These are phyloP conservation scores for Cephus pygmeus DNA, from an alignment of 2,888 invertebrate genomes.

Conservation along the genomic window DNA sequence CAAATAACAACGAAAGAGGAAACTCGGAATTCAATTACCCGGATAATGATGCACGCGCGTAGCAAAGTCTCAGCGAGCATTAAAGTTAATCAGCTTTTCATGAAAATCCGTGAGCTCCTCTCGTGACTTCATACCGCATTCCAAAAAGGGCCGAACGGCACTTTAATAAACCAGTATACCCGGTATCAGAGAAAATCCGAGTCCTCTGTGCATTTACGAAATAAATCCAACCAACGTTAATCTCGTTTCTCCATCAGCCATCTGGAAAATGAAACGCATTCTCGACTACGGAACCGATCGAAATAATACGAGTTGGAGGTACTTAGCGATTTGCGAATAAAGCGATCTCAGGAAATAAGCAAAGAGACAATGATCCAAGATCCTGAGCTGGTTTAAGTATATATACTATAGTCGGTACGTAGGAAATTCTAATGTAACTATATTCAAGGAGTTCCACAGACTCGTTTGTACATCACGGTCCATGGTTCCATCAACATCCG, in stretches of 20 bases:
- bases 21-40: neutral
- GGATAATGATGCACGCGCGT: neutral
- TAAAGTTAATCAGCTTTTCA: neutral
- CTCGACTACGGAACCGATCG: neutral
- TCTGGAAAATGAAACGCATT: neutral
- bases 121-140: neutral
- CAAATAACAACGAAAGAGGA: neutral
- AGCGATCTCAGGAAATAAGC: neutral
- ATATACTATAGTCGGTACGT: neutral
- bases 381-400: neutral
- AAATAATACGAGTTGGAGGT: neutral
- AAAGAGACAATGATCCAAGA: neutral
- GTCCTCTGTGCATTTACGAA: neutral
- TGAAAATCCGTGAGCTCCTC: neutral
- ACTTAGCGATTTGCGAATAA: neutral
- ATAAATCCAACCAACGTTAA: neutral
- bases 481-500: constrained; percentile 7
- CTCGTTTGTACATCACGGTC: neutral
- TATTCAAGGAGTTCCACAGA: neutral
- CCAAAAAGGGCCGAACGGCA: neutral
- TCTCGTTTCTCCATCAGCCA: neutral
- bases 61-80: neutral
- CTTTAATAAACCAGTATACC: neutral
- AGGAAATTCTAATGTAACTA: neutral
- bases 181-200: neutral